A percentile compares a stretch with the other conserved stretches of the same genome.
Conservation (phyloP, 2,888 invertebrate species). For the Tribolium freemani region DNA sequence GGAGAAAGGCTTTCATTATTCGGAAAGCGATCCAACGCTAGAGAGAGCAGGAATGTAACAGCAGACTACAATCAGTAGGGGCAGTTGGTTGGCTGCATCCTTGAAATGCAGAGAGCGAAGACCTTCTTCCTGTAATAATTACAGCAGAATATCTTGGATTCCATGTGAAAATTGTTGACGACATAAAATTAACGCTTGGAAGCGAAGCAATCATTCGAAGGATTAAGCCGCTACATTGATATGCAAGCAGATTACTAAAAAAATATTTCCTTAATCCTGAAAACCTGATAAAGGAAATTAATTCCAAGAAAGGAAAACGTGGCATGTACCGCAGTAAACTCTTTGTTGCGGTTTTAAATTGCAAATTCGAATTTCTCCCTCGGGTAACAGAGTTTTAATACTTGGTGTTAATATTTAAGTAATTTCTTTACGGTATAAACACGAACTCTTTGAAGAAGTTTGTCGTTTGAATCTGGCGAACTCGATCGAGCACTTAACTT, state of each 20-base stretch:
- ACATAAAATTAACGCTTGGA: slow-evolving; percentile 60
- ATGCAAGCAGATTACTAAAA: background rate
- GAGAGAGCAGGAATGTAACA: slow-evolving; percentile 29
- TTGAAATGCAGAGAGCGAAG: slow-evolving; percentile 36
- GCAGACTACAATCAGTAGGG: slow-evolving; percentile 27
- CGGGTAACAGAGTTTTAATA: slow-evolving; percentile 35
- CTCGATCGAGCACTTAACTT: slow-evolving; percentile 34
- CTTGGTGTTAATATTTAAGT: slow-evolving; percentile 41
- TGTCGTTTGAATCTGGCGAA: slow-evolving; percentile 48
- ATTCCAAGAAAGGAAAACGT: slow-evolving; percentile 1
- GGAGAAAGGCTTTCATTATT: slow-evolving; percentile 34
- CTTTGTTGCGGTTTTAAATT: slow-evolving; percentile 35
- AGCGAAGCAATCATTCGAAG: slow-evolving; percentile 42
- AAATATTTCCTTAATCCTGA: background rate
- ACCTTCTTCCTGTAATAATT: slow-evolving; percentile 54
- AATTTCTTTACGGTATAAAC: slow-evolving; percentile 39
- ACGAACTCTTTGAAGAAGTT: slow-evolving; percentile 52
- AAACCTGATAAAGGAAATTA: background rate
- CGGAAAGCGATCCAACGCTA: slow-evolving; percentile 18
- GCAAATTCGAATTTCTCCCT: slow-evolving; percentile 27
- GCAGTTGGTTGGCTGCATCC: slow-evolving; percentile 38
- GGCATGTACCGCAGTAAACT: slow-evolving; percentile 7
- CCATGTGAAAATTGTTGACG: slow-evolving; percentile 60
- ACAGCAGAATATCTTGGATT: slow-evolving; percentile 59
- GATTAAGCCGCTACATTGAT: background rate